phyloP scores from a whole-genome alignment of 2,113 vertebrate species.

The Herpetotheres cachinnans region DNA sequence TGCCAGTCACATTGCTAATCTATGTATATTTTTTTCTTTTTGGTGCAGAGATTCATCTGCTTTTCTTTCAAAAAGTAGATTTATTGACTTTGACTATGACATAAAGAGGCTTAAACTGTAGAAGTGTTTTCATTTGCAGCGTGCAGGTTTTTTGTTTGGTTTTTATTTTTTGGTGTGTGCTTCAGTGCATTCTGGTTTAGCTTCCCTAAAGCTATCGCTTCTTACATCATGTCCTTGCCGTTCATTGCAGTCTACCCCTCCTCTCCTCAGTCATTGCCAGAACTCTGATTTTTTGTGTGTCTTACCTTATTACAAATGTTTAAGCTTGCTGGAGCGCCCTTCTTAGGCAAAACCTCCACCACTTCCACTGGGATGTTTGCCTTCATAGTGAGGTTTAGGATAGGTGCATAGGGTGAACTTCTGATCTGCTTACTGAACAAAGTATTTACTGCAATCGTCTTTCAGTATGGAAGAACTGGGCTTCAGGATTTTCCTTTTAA shows the following conservation, averaged over 20 bases:
- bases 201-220: conserved; percentile 69
- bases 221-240: conserved; percentile 54
- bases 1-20: conserved; percentile 89
- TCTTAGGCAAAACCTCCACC: background rate
- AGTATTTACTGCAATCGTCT: background rate
- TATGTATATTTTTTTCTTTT: conserved; percentile 73
- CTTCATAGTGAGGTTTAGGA: background rate
- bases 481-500: background rate
- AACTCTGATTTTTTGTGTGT: conserved; percentile 56
- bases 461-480: background rate
- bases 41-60: conserved; percentile 74
- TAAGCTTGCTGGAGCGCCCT: background rate
- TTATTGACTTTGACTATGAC: conserved; percentile 57
- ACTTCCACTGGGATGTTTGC: background rate
- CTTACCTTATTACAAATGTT: conserved; percentile 3
- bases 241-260: conserved; percentile 47
- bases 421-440: background rate
- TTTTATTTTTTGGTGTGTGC: conserved; percentile 25
- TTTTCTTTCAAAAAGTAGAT: conserved; percentile 70
- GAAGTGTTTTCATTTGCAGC: conserved; percentile 68
- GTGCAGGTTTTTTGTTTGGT: conserved; percentile 26
- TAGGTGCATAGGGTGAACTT: background rate
- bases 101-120: conserved; percentile 58
- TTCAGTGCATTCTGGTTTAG: conserved; percentile 71
- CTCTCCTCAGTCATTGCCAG: conserved; percentile 37